Evolutionary conservation across 2,797 vertebrate species (phyloP), one percentile per base, ranked within the genome.

Genomic region (Microctenopoma steveboyesi): DNA sequence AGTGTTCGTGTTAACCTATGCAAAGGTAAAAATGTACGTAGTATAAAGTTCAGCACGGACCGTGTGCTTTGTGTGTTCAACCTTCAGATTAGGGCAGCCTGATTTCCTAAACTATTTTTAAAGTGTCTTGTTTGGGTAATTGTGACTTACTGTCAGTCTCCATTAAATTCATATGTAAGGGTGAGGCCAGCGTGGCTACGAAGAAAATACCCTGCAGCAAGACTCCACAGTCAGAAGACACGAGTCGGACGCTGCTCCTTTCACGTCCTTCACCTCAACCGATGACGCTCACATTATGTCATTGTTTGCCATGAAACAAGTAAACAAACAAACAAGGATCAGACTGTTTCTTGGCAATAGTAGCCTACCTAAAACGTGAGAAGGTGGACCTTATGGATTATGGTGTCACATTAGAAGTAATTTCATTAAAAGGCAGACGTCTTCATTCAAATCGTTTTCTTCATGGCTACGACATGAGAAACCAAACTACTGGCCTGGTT

Each of bases 171-270:
- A 87, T 68, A 64, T 22, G 5, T 55, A 65, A 65, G 75, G 64
- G 50, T 63, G 72, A 81, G 75, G 76, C 73, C 64, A 46, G 66
- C 74, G 70, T 71, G 72, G 69, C 27, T 62, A 63, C 59, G 71
- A 81, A 68, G 73, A 83, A 91, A 91, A 93, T 75, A 90, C 86
- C 86, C 88, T 54, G 67, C 76, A 90, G 87, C 86, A 50, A 86
- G 81, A 73, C 59, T 40, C 37, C 59, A 43, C 73, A 70, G 80
- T 64, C 58, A 47, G 61, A 50, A 69, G 74, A 86, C 82, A 71
- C 16, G 75, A 83, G 47, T 72, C 52, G 60, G 30, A 45, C 51
- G 54, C 82, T 88, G 89, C 86, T 90, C 86, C 81, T 76, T 92
- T 89, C 35, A 57, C 0, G n/a, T 83, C 78, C 74, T 79, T 75